These are phyloP conservation scores for Aquatica leii DNA, from an alignment of 2,888 invertebrate species.

Conservation along the genomic window DNA sequence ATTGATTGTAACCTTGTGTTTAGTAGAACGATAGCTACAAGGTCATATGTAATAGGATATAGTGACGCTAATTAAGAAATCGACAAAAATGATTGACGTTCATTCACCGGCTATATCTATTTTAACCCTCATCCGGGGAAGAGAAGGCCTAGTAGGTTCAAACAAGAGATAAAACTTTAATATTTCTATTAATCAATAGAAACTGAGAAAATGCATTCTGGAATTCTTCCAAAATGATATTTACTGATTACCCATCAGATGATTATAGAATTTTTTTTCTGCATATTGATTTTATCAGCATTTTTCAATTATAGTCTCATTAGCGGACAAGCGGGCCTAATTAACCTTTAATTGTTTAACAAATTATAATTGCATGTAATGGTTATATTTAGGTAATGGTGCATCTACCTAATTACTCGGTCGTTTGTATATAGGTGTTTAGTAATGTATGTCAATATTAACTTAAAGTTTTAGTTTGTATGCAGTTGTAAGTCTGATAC, in stretches of 20 bases:
- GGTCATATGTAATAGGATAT: too few species aligned
- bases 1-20: too few species aligned
- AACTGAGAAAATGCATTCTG: background rate
- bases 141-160: background rate
- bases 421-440: background rate
- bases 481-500: too few species aligned
- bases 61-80: too few species aligned
- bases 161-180: background rate
- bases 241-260: background rate
- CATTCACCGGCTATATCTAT: too few species aligned
- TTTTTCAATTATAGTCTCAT: background rate
- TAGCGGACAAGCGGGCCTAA: background rate
- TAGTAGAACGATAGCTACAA: too few species aligned
- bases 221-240: background rate
- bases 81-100: too few species aligned
- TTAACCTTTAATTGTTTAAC: background rate
- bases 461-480: too few species aligned
- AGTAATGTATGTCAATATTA: too few species aligned
- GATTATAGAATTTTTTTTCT: background rate
- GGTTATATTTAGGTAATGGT: too few species aligned
- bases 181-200: background rate
- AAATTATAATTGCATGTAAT: background rate
- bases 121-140: background rate
- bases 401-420: background rate
- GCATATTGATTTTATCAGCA: background rate